A percentile compares a stretch with the other conserved stretches of the same genome.
Conservation (phyloP, 2,888 invertebrate species). For the Ariolimax columbianus region DNA sequence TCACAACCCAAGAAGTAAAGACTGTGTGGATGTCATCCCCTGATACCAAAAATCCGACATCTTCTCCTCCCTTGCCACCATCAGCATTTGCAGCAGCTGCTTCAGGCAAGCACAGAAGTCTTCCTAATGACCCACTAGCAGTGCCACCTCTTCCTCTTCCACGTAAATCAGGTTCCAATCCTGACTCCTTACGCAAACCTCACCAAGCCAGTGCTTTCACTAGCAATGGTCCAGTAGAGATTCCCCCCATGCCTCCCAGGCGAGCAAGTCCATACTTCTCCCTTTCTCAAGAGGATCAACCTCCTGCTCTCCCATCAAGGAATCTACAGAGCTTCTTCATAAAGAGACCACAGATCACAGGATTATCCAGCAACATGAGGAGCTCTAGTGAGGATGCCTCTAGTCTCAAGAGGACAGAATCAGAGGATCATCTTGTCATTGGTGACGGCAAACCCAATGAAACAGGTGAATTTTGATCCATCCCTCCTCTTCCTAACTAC, state of each 20-base stretch:
- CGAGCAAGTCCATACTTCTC: not conserved
- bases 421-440: not conserved
- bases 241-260: constrained; percentile 43
- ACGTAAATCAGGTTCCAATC: constrained; percentile 4
- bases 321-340: constrained; percentile 42
- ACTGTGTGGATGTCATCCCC: not conserved
- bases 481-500: no score
- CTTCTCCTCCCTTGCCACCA: not conserved
- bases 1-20: not conserved
- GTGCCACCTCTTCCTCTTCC: constrained; percentile 35
- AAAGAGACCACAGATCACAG: constrained; percentile 47
- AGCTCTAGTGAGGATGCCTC: not conserved
- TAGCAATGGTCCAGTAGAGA: not conserved
- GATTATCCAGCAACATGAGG: not conserved
- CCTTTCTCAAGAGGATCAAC: not conserved
- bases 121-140: not conserved
- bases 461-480: constrained; percentile 20
- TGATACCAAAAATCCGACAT: not conserved
- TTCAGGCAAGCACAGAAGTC: constrained; percentile 5
- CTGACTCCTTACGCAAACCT: constrained; percentile 27
- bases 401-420: not conserved
- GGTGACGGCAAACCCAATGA: not conserved
- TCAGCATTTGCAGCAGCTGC: constrained; percentile 20
- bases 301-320: constrained; percentile 40
- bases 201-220: constrained; percentile 21